phyloP scores from a whole-genome alignment of 2,113 vertebrate species.

The Thryonomys swinderianus region DNA sequence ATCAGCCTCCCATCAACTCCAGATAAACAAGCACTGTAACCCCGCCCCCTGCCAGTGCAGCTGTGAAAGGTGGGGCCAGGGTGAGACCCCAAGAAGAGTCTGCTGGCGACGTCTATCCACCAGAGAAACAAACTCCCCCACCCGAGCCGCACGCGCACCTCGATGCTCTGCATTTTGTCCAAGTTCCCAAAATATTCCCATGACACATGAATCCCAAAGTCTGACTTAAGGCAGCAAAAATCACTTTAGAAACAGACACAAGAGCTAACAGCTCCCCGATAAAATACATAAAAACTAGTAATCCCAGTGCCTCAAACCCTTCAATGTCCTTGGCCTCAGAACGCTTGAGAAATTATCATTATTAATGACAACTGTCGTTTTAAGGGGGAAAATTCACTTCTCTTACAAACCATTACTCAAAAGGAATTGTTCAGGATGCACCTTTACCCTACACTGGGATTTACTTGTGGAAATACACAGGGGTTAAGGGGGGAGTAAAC shows the following conservation, averaged over 20 bases:
- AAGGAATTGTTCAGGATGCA: neutral
- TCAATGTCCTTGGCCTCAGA: neutral
- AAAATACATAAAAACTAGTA: accelerated
- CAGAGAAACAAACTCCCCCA: neutral
- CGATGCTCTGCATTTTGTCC: neutral
- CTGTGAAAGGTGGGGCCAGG: neutral
- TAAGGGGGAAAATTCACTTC: slow-evolving; percentile 18
- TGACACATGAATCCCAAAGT: neutral
- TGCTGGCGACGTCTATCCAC: neutral
- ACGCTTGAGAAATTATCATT: neutral
- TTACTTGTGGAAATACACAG: neutral
- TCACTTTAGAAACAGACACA: neutral
- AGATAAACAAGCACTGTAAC: neutral
- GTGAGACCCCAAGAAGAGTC: neutral
- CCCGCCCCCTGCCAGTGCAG: neutral
- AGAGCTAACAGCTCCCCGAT: neutral
- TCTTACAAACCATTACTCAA: neutral
- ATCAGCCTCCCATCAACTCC: neutral
- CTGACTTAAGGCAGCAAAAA: neutral
- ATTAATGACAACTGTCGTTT: neutral
- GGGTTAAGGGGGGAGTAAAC: neutral
- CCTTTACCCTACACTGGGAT: neutral
- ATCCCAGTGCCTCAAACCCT: neutral
- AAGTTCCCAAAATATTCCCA: neutral
- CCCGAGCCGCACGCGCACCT: neutral